Percentiles rank a stretch among this genome's conserved stretches.
Evolutionary conservation across 2,113 vertebrate species (phyloP).

Genomic region (Gallinago media): DNA sequence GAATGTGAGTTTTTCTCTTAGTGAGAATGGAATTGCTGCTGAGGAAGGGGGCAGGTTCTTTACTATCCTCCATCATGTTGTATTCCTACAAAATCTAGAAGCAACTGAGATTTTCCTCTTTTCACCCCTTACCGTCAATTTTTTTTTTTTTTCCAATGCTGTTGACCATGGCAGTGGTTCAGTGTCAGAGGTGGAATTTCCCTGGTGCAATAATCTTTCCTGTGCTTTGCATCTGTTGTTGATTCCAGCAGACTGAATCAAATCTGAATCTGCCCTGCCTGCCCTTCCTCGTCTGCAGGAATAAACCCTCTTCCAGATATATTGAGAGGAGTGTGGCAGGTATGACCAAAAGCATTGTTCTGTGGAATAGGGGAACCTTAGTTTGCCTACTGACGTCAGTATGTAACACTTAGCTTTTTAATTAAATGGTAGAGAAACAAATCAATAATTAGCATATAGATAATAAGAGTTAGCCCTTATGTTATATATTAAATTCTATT

Average conservation of each 20-base stretch:
- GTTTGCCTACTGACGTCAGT: neutral
- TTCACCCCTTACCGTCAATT: neutral
- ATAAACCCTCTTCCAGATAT: neutral
- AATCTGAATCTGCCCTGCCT: neutral
- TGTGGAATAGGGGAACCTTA: neutral
- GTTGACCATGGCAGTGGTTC: neutral
- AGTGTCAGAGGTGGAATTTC: neutral
- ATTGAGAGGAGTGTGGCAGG: neutral
- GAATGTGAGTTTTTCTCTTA: neutral
- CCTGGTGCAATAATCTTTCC: neutral
- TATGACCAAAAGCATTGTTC: neutral
- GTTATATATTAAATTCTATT: neutral
- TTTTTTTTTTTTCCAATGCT: neutral
- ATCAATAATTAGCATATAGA: slow-evolving; percentile 42
- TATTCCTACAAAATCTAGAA: neutral
- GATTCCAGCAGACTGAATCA: neutral
- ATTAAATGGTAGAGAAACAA: slow-evolving; percentile 48
- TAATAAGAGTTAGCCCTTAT: slow-evolving; percentile 41
- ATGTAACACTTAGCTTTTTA: neutral
- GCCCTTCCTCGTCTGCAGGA: neutral
- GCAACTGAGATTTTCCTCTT: neutral
- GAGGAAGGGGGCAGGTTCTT: neutral
- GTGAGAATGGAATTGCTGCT: neutral
- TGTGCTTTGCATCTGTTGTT: neutral
- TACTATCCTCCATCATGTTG: neutral